Evolutionary conservation across 2,888 invertebrate species (phyloP).

Genomic region (Lysandra coridon): DNA sequence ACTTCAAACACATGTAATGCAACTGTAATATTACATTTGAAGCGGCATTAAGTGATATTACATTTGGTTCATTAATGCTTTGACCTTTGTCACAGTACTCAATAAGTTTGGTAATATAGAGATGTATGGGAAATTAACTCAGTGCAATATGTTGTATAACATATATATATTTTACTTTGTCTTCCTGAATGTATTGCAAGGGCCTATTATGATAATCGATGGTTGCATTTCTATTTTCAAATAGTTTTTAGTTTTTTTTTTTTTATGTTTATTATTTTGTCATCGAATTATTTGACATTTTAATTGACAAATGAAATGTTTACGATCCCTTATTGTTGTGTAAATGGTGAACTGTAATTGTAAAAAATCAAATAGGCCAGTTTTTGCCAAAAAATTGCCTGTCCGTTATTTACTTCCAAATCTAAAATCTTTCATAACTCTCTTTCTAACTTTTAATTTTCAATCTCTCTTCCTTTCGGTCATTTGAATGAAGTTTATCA

Average conservation of each 20-base stretch:
- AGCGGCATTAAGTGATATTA: conserved; percentile 1
- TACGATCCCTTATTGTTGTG: conserved; percentile 14
- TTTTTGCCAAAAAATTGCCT: neutral
- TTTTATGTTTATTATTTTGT: conserved; percentile 39
- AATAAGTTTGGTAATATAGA: conserved; percentile 32
- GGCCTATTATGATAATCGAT: conserved; percentile 47
- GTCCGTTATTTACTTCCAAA: neutral
- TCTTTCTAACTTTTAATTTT: neutral
- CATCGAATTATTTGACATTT: conserved; percentile 25
- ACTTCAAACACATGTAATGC: neutral
- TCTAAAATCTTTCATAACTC: neutral
- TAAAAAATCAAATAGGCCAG: neutral
- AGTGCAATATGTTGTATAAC: conserved; percentile 52
- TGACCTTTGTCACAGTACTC: conserved; percentile 17
- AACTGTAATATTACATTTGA: neutral
- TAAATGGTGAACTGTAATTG: neutral
- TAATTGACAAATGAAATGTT: conserved; percentile 23
- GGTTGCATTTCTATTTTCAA: conserved; percentile 50
- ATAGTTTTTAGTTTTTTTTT: conserved; percentile 45
- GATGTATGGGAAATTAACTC: conserved; percentile 32
- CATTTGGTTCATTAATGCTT: conserved; percentile 3
- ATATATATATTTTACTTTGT: conserved; percentile 46
- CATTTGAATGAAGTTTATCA: conserved; percentile 24
- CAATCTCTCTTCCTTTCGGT: neutral
- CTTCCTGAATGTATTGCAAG: conserved; percentile 51